These are phyloP conservation scores for Lutraria rhynchaena DNA, from an alignment of 1,140 invertebrate species.

Conservation along the genomic window DNA sequence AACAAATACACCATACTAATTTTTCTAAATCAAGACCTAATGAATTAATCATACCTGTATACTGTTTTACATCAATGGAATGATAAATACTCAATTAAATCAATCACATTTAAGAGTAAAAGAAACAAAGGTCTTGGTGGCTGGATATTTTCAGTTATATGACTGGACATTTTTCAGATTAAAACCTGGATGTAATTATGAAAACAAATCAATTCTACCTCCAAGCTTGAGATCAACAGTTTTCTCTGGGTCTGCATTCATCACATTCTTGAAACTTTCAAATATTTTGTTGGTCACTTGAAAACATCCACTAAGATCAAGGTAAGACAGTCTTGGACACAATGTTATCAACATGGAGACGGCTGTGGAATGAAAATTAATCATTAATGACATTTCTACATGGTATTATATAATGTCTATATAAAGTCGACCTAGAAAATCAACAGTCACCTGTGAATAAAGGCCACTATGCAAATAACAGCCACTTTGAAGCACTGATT, in stretches of 20 bases:
- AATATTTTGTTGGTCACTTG: conserved; percentile 44
- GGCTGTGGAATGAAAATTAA: conserved; percentile 29
- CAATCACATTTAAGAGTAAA: not conserved
- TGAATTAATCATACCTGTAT: not conserved
- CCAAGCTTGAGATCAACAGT: conserved; percentile 33
- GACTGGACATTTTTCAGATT: not conserved
- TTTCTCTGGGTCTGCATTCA: not conserved
- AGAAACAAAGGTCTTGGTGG: not conserved
- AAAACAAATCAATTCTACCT: not conserved
- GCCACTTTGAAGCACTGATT: no score
- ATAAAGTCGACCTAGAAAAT: no score
- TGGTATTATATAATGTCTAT: no score
- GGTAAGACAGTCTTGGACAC: conserved; percentile 28
- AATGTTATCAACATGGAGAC: conserved; percentile 5
- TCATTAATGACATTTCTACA: no score
- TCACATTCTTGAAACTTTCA: conserved; percentile 22
- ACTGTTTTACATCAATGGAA: not conserved
- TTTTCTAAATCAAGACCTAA: not conserved
- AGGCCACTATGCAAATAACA: no score
- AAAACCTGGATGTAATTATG: not conserved
- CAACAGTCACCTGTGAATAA: no score
- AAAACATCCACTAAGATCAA: conserved; percentile 58
- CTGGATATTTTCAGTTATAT: not conserved
- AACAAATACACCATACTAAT: no score
- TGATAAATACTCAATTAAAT: not conserved